These are phyloP conservation scores for Mactra quadrangularis DNA, from an alignment of 1,140 invertebrate genomes.

Conservation along the genomic window DNA sequence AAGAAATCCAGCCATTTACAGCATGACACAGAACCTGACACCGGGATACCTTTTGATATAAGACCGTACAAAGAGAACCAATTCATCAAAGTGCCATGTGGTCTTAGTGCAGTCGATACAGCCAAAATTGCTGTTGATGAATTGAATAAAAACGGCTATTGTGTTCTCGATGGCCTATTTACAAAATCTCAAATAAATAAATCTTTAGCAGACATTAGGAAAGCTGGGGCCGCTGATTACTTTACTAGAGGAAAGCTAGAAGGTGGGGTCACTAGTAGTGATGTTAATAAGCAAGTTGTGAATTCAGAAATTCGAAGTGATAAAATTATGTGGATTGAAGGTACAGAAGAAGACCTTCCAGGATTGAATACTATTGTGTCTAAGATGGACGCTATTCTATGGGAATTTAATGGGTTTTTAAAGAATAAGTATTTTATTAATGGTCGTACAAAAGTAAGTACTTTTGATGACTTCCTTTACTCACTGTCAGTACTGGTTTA, in stretches of 20 bases:
- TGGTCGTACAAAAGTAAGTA: constrained; percentile 93
- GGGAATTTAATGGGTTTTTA: constrained; percentile 86
- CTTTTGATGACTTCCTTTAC: too few species aligned
- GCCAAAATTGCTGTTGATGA: constrained; percentile 30
- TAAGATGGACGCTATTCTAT: constrained; percentile 89
- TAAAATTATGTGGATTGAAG: constrained; percentile 96
- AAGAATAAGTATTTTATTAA: constrained; percentile 91
- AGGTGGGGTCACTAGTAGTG: constrained; percentile 41
- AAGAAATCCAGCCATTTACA: too few species aligned
- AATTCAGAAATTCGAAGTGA: constrained; percentile 87
- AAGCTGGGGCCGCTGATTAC: constrained; percentile 57
- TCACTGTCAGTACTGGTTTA: too few species aligned
- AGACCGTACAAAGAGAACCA: constrained; percentile 7
- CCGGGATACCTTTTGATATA: constrained; percentile 12
- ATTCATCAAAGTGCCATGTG: background rate
- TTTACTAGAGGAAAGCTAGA: constrained; percentile 67
- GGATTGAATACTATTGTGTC: constrained; percentile 93
- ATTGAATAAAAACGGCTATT: constrained; percentile 85
- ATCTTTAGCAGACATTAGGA: constrained; percentile 93
- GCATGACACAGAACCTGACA: too few species aligned
- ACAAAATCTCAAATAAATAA: constrained; percentile 90
- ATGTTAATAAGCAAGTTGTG: constrained; percentile 41
- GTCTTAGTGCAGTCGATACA: background rate
- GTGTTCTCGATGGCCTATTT: constrained; percentile 95
- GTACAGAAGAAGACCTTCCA: constrained; percentile 90